Percentiles rank a stretch among this genome's conserved stretches.
Evolutionary conservation across 2,888 invertebrate species (phyloP).

Genomic region (Carpatolechia fugitivella): DNA sequence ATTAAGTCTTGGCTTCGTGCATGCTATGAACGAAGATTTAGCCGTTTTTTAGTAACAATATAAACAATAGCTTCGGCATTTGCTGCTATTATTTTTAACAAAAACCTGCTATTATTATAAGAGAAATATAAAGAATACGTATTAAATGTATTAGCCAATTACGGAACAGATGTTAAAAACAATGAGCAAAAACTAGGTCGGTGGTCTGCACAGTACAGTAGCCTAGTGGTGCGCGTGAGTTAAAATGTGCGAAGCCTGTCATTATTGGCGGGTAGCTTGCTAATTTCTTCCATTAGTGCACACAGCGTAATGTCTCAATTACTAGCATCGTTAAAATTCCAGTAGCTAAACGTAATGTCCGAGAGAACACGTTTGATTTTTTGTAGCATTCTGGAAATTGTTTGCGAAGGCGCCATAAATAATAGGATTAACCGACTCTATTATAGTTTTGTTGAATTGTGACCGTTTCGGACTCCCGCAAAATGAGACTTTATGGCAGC

Average conservation of each 20-base stretch:
- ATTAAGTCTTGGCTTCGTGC: too few relatives aligned
- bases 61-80: not conserved
- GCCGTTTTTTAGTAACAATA: too few relatives aligned
- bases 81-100: not conserved
- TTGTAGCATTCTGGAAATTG: not conserved
- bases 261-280: slow-evolving; percentile 23
- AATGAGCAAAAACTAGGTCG: slow-evolving; percentile 27
- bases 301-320: slow-evolving; percentile 32
- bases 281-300: slow-evolving; percentile 25
- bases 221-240: slow-evolving; percentile 24
- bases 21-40: too few relatives aligned
- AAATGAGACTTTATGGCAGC: too few relatives aligned
- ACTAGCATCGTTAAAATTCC: slow-evolving; percentile 14
- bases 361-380: not conserved
- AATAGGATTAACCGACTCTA: not conserved
- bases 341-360: not conserved
- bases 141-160: slow-evolving; percentile 26
- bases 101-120: not conserved
- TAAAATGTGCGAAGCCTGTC: slow-evolving; percentile 31
- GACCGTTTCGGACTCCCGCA: too few relatives aligned
- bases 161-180: slow-evolving; percentile 27
- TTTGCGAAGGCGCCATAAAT: not conserved
- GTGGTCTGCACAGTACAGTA: slow-evolving; percentile 26
- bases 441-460: not conserved
- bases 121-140: not conserved